Percentiles rank a stretch among this genome's conserved stretches.
Conservation (phyloP, 2,888 invertebrate species). For the Scaeva pyrastri region DNA sequence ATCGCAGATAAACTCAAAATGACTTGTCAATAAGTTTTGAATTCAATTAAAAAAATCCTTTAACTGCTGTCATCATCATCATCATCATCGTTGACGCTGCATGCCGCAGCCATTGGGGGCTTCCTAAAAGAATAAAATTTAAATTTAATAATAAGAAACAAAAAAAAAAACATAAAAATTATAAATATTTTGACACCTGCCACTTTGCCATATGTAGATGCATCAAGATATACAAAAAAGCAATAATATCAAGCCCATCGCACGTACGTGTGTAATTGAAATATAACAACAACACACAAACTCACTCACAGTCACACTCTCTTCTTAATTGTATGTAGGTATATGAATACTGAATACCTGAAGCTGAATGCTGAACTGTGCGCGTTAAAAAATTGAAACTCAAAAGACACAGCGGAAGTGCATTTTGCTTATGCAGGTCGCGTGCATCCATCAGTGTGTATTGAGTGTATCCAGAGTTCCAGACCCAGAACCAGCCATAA, state of each 20-base stretch:
- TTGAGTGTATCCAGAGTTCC: no score
- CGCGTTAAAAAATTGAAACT: slow-evolving; percentile 52
- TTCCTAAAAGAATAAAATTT: slow-evolving; percentile 39
- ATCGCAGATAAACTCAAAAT: slow-evolving; percentile 56
- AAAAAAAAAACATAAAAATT: slow-evolving; percentile 28
- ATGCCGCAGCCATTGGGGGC: slow-evolving; percentile 59
- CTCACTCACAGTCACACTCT: slow-evolving; percentile 29
- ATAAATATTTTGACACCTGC: slow-evolving; percentile 73
- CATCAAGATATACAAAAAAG: slow-evolving; percentile 64
- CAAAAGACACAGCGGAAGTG: slow-evolving; percentile 73
- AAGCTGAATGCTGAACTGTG: slow-evolving; percentile 12
- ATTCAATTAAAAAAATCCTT: slow-evolving; percentile 72
- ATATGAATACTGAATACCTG: slow-evolving; percentile 10
- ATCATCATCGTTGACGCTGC: slow-evolving; percentile 6
- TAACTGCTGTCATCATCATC: slow-evolving; percentile 60
- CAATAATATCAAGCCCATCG: slow-evolving; percentile 62
- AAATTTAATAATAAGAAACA: neutral
- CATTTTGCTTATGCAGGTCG: slow-evolving; percentile 75
- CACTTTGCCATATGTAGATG: slow-evolving; percentile 73
- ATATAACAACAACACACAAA: slow-evolving; percentile 63
- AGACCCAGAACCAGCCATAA: slow-evolving; percentile 4
- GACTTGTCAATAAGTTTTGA: slow-evolving; percentile 59
- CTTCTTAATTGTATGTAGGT: neutral
- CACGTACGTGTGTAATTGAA: slow-evolving; percentile 72
- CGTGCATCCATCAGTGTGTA: slow-evolving; percentile 61